Conservation (phyloP, 2,797 vertebrate genomes). For the Epinephelus coioides region DNA sequence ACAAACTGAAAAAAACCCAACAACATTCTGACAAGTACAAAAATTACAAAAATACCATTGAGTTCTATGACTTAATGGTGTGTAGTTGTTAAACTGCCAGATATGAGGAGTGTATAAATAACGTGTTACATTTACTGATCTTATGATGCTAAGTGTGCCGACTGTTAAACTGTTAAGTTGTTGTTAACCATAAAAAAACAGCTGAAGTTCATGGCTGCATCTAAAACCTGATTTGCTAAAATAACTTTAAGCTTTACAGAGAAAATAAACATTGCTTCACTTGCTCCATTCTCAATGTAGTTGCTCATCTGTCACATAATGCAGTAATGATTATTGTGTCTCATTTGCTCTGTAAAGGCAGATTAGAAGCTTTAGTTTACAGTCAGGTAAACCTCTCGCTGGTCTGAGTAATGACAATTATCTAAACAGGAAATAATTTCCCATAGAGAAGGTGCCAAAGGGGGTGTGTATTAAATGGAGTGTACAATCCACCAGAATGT, state of each 20-base stretch:
- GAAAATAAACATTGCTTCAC: not conserved
- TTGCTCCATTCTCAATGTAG: too few species aligned
- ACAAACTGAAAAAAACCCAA: not conserved
- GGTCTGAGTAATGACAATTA: not conserved
- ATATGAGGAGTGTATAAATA: not conserved
- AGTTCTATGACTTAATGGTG: not conserved
- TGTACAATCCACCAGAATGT: not conserved
- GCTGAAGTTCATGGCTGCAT: not conserved
- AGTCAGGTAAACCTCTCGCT: not conserved
- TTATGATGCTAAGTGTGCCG: not conserved
- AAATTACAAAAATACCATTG: not conserved
- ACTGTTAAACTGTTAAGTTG: not conserved
- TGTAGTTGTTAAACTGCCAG: not conserved
- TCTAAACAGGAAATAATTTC: not conserved
- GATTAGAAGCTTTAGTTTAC: not conserved
- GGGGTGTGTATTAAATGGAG: not conserved
- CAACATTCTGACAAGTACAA: not conserved
- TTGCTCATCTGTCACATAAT: not conserved
- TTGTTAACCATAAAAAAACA: not conserved
- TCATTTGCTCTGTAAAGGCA: slow-evolving; percentile 1
- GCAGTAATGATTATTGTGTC: not conserved
- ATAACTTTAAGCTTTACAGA: not conserved
- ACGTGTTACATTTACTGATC: not conserved
- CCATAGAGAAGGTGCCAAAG: not conserved
- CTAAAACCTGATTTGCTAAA: not conserved